These are phyloP conservation scores for Catharus fuscescens DNA, from an alignment of 2,113 vertebrate species.

Conservation along the genomic window DNA sequence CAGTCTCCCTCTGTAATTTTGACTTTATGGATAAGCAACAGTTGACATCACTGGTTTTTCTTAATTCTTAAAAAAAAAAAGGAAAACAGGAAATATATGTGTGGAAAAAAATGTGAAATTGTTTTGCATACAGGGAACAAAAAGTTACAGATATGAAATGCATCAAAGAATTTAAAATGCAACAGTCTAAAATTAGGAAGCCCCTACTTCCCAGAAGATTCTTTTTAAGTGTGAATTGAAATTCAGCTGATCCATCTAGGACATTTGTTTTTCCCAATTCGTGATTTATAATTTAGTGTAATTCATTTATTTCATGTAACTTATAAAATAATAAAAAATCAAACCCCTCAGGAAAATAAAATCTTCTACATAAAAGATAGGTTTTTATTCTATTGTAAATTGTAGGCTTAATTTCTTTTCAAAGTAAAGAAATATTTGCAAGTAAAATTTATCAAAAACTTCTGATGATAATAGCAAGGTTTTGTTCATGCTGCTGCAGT, in stretches of 20 bases:
- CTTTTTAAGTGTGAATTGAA: background rate
- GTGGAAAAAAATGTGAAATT: background rate
- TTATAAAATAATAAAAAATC: background rate
- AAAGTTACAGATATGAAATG: background rate
- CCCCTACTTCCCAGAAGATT: background rate
- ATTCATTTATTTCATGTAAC: background rate
- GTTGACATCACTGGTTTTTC: conserved; percentile 84
- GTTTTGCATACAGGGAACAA: background rate
- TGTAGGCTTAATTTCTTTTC: background rate
- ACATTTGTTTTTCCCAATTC: background rate
- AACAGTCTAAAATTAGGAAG: background rate
- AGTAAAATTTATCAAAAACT: background rate
- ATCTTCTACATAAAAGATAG: background rate
- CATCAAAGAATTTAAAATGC: background rate
- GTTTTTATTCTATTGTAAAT: background rate
- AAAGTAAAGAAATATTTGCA: background rate
- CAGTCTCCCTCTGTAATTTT: conserved; percentile 87
- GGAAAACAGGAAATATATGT: background rate
- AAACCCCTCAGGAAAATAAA: background rate
- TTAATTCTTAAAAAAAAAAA: conserved; percentile 78
- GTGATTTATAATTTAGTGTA: background rate
- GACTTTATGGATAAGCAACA: conserved; percentile 88
- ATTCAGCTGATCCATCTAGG: background rate
- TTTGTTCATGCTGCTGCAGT: background rate
- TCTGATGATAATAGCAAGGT: background rate